Evolutionary conservation across 64 coral and sea anemone genomes (phyloP).

Genomic region (Trachythela sp.): DNA sequence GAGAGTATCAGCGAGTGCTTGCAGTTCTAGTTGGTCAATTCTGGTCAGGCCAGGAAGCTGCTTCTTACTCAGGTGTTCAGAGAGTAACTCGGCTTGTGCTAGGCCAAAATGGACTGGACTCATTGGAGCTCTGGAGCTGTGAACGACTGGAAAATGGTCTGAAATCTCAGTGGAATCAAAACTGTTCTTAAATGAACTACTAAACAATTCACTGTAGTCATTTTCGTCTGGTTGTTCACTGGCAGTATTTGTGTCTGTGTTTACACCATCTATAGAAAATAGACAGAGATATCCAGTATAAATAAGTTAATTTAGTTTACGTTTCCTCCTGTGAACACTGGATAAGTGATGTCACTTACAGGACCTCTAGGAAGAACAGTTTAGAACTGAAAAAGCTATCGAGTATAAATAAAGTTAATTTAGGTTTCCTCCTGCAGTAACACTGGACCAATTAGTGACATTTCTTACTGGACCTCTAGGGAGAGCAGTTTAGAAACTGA

Average conservation of each 20-base stretch:
- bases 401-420: too few relatives aligned
- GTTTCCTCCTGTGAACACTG: too few relatives aligned
- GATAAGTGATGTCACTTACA: too few relatives aligned
- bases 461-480: too few relatives aligned
- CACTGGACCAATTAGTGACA: too few relatives aligned
- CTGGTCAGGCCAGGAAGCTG: conserved; percentile 87
- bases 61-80: conserved; percentile 80
- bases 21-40: conserved; percentile 84
- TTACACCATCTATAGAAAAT: background rate
- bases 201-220: conserved; percentile 91
- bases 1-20: conserved; percentile 88
- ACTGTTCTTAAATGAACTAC: conserved; percentile 43
- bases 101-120: conserved; percentile 82
- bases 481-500: too few relatives aligned
- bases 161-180: conserved; percentile 69
- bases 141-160: conserved; percentile 66
- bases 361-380: too few relatives aligned
- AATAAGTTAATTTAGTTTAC: too few relatives aligned
- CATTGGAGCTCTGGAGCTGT: background rate
- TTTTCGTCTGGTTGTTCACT: conserved; percentile 61
- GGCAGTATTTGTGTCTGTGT: background rate
- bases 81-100: conserved; percentile 78
- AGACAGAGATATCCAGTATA: background rate
- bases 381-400: too few relatives aligned
- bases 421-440: too few relatives aligned